Conservation (phyloP, 2,797 vertebrate genomes). For the Pempheris klunzingeri region DNA sequence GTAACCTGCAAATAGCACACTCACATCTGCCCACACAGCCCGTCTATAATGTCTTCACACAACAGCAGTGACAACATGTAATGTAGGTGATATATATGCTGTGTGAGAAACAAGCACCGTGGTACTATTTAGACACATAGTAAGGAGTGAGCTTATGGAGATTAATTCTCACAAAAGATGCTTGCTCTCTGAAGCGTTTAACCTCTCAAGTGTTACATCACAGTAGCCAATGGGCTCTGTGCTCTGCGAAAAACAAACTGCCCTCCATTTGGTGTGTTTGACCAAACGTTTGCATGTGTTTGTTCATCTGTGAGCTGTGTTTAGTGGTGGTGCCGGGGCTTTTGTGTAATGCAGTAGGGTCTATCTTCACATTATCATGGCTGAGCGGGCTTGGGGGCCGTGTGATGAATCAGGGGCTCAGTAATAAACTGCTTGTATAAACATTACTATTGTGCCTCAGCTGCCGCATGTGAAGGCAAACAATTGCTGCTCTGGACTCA, state of each 20-base stretch:
- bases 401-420: constrained; percentile 58
- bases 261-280: constrained; percentile 47
- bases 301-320: constrained; percentile 47
- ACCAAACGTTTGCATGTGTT: constrained; percentile 57
- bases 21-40: neutral
- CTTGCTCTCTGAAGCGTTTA: constrained; percentile 24
- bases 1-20: constrained; percentile 4
- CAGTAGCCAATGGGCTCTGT: neutral
- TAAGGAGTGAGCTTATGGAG: neutral
- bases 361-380: constrained; percentile 63
- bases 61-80: neutral
- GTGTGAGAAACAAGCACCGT: constrained; percentile 3
- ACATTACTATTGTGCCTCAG: constrained; percentile 60
- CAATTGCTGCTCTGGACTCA: neutral
- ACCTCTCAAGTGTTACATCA: constrained; percentile 31
- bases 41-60: neutral
- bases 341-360: constrained; percentile 48
- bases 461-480: constrained; percentile 31
- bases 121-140: neutral
- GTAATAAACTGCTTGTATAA: constrained; percentile 74
- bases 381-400: constrained; percentile 52
- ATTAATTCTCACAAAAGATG: constrained; percentile 10
- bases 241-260: constrained; percentile 14
- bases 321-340: constrained; percentile 40
- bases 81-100: neutral